Conservation (phyloP, 1,140 invertebrate species). For the Saccostrea echinata region DNA sequence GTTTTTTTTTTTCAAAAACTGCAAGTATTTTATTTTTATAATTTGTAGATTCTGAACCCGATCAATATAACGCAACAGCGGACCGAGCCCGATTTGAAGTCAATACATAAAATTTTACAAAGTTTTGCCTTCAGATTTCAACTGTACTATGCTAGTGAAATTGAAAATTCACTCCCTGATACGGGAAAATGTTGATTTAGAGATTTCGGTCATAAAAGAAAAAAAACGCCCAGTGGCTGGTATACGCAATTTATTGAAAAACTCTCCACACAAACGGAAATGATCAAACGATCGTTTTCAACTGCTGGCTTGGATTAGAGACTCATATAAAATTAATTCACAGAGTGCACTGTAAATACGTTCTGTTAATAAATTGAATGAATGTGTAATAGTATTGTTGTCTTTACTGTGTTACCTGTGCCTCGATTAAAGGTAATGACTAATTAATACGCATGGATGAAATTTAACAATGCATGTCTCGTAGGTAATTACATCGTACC, state of each 20-base stretch:
- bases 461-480: too few relatives aligned
- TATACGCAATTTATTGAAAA: background rate
- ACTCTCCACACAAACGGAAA: background rate
- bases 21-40: too few relatives aligned
- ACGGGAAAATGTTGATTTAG: background rate
- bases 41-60: too few relatives aligned
- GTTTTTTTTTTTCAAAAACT: too few relatives aligned
- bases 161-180: background rate
- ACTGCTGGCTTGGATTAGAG: background rate
- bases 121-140: too few relatives aligned
- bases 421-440: background rate
- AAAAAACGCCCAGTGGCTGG: background rate
- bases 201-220: background rate
- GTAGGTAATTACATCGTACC: too few relatives aligned
- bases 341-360: background rate
- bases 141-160: background rate
- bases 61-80: too few relatives aligned
- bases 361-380: background rate
- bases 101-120: too few relatives aligned
- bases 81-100: too few relatives aligned
- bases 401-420: background rate
- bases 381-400: background rate
- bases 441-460: background rate
- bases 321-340: background rate
- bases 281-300: background rate